Evolutionary conservation across 1,140 invertebrate genomes (phyloP).

Genomic region (Caerostris extrusa): DNA sequence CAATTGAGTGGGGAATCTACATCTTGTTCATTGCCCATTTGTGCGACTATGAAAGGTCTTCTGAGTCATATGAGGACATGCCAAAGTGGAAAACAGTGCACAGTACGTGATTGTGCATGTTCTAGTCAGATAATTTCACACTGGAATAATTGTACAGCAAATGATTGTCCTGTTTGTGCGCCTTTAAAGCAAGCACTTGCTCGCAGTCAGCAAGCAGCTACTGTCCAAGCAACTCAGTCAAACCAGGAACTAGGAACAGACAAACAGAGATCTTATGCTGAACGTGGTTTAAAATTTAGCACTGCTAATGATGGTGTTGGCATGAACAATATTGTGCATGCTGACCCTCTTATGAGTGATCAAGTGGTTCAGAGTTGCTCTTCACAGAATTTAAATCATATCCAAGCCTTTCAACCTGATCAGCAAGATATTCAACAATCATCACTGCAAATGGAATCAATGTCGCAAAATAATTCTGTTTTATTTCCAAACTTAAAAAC

Average conservation of each 20-base stretch:
- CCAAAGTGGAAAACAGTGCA: slow-evolving; percentile 94
- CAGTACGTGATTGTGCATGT: slow-evolving; percentile 97
- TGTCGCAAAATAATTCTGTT: slow-evolving; percentile 41
- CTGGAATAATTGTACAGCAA: slow-evolving; percentile 97
- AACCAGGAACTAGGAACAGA: slow-evolving; percentile 83
- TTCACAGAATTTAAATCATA: slow-evolving; percentile 53
- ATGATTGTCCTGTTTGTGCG: slow-evolving; percentile 85
- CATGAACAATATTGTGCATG: slow-evolving; percentile 29
- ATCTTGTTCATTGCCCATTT: slow-evolving; percentile 89
- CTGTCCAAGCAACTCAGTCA: slow-evolving; percentile 50
- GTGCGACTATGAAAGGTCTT: slow-evolving; percentile 99
- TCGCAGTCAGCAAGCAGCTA: slow-evolving; percentile 82
- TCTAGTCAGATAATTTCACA: slow-evolving; percentile 99
- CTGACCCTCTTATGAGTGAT: slow-evolving; percentile 45
- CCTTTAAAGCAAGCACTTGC: slow-evolving; percentile 97
- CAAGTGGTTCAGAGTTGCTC: slow-evolving; percentile 31
- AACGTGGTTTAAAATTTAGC: slow-evolving; percentile 87
- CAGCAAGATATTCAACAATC: slow-evolving; percentile 62
- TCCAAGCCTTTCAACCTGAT: slow-evolving; percentile 51
- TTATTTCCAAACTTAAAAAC: slow-evolving; percentile 80
- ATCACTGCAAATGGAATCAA: slow-evolving; percentile 62
- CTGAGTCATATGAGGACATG: slow-evolving; percentile 99
- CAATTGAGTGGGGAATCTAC: slow-evolving; percentile 79
- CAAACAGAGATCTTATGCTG: slow-evolving; percentile 91
- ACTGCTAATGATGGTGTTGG: slow-evolving; percentile 62